Evolutionary conservation across 1,140 invertebrate species (phyloP).

Genomic region (Rhagoletis zephyria): DNA sequence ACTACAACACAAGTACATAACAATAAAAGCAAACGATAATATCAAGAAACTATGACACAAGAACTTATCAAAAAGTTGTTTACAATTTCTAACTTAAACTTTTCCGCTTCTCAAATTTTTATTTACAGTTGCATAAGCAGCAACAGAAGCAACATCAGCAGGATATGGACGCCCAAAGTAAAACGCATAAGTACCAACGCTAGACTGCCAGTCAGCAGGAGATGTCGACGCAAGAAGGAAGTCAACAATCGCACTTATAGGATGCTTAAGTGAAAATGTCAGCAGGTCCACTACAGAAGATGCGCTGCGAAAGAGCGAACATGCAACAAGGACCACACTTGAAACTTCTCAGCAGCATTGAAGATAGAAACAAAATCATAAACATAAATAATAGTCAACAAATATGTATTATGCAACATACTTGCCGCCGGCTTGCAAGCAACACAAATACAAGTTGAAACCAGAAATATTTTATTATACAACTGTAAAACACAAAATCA

Average conservation of each 20-base stretch:
- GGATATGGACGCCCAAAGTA: conserved; percentile 19
- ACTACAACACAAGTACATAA: background rate
- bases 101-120: conserved; percentile 50
- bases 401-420: conserved; percentile 34
- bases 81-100: conserved; percentile 54
- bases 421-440: background rate
- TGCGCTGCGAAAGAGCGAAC: background rate
- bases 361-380: conserved; percentile 33
- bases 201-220: conserved; percentile 17
- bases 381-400: conserved; percentile 54
- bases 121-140: conserved; percentile 53
- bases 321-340: background rate
- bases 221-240: conserved; percentile 30
- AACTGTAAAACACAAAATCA: conserved; percentile 26
- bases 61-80: conserved; percentile 51
- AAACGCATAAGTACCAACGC: background rate
- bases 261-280: conserved; percentile 49
- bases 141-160: too few species aligned
- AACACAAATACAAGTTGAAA: conserved; percentile 21
- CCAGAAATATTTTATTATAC: conserved; percentile 32
- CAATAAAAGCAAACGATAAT: conserved; percentile 5
- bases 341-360: background rate
- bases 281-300: background rate
- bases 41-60: conserved; percentile 23
- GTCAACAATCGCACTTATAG: conserved; percentile 26